phyloP scores from a whole-genome alignment of 2,113 vertebrate species.

The Proteles cristata region DNA sequence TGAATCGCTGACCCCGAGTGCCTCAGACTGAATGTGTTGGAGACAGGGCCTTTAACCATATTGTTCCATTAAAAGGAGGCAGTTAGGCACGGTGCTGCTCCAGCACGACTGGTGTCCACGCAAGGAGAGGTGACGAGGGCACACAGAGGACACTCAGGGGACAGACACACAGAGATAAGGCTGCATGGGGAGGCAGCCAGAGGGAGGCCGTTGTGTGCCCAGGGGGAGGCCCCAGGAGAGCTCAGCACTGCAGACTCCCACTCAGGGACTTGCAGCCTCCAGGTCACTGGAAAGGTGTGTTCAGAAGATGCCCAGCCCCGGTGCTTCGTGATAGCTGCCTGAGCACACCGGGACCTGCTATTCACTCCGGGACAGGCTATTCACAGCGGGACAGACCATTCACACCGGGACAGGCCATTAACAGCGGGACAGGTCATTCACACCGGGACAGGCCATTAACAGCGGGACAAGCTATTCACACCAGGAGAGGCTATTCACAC shows the following conservation, averaged over 20 bases:
- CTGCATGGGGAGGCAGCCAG: accelerated
- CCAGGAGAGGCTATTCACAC: no score
- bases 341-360: accelerated
- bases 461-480: no score
- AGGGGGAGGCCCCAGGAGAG: accelerated
- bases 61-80: background rate
- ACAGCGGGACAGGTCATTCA: no score
- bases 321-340: accelerated
- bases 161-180: background rate
- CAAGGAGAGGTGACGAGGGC: background rate
- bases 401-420: no score
- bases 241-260: no score
- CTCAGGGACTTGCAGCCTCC: background rate
- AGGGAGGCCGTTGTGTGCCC: accelerated
- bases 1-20: background rate
- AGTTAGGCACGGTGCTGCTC: accelerated
- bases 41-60: background rate
- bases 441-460: no score
- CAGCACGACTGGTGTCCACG: accelerated
- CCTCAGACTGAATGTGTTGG: background rate
- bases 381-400: no score
- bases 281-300: background rate
- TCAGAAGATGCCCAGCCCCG: accelerated
- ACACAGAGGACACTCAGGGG: background rate
- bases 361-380: accelerated